Percentiles rank a stretch among this genome's conserved stretches.
phyloP scores from a whole-genome alignment of 2,888 invertebrate genomes.

The Athetis lepigone region DNA sequence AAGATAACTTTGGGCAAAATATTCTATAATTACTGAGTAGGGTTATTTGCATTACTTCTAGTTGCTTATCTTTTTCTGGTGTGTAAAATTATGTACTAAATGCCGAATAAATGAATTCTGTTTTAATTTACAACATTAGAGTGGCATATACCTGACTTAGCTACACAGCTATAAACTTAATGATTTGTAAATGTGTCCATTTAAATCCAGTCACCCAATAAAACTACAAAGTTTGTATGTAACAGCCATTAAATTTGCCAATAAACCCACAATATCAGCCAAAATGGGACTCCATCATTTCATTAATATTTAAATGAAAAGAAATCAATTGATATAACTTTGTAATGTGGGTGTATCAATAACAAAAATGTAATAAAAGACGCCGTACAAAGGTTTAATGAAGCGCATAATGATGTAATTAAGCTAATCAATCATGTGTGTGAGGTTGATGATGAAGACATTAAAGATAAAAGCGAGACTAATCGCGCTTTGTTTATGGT shows the following conservation, averaged over 20 bases:
- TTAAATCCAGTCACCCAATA: conserved; percentile 34
- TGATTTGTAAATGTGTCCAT: conserved; percentile 32
- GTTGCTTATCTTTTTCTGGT: no score
- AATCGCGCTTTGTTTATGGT: conserved; percentile 50
- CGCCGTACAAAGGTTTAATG: conserved; percentile 72
- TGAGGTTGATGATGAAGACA: conserved; percentile 52
- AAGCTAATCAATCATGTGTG: conserved; percentile 72
- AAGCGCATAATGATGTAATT: conserved; percentile 77
- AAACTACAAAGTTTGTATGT: conserved; percentile 23
- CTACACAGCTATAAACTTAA: conserved; percentile 27
- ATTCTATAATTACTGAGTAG: no score
- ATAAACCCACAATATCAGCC: conserved; percentile 48
- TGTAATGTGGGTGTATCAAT: conserved; percentile 72
- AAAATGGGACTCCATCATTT: conserved; percentile 40
- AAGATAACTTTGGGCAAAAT: no score
- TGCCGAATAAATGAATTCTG: no score
- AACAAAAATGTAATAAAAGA: conserved; percentile 72
- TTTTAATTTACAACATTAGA: not conserved
- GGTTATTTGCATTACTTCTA: no score
- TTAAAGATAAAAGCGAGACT: conserved; percentile 41
- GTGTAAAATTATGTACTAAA: no score
- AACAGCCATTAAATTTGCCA: conserved; percentile 35
- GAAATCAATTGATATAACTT: conserved; percentile 53
- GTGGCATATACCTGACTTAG: not conserved
- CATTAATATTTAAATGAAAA: conserved; percentile 54